A percentile compares a stretch with the other conserved stretches of the same genome.
Evolutionary conservation across 2,888 invertebrate species (phyloP).

Genomic region (Cheilosia vulpina): DNA sequence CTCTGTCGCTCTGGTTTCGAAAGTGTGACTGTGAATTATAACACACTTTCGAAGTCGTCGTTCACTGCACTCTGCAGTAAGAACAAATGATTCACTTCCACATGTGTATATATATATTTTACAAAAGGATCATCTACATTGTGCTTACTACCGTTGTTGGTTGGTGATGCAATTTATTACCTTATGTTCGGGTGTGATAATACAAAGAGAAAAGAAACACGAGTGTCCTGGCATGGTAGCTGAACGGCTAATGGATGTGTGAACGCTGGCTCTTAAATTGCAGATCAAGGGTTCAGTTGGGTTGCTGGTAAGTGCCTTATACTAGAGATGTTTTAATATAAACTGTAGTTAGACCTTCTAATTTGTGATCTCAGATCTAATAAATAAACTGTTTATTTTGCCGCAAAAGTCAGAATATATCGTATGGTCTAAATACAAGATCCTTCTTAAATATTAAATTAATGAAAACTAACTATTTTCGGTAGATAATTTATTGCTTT

Average conservation of each 20-base stretch:
- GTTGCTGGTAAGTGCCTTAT: no score
- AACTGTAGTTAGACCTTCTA: no score
- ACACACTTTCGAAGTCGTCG: constrained; percentile 5
- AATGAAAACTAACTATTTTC: no score
- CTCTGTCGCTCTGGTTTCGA: constrained; percentile 15
- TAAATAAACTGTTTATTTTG: no score
- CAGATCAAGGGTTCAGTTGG: no score
- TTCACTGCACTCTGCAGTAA: not conserved
- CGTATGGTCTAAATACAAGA: no score
- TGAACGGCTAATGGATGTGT: not conserved
- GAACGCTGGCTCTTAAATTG: no score
- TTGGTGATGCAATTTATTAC: constrained; percentile 54
- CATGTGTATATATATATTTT: not conserved
- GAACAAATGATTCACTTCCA: constrained; percentile 62
- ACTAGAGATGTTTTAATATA: no score
- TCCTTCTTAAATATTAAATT: no score
- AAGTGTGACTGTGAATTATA: constrained; percentile 50
- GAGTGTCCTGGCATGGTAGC: constrained; percentile 22
- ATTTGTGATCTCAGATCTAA: no score
- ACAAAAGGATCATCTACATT: constrained; percentile 53
- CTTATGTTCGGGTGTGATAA: constrained; percentile 8
- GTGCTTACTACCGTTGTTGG: constrained; percentile 40
- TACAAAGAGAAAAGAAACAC: constrained; percentile 21
- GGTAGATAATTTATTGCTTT: no score
- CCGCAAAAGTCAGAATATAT: no score